Percentiles rank a stretch among this genome's conserved stretches.
These are phyloP conservation scores for Clupea harengus DNA, from an alignment of 2,113 vertebrate genomes.

Conservation along the genomic window DNA sequence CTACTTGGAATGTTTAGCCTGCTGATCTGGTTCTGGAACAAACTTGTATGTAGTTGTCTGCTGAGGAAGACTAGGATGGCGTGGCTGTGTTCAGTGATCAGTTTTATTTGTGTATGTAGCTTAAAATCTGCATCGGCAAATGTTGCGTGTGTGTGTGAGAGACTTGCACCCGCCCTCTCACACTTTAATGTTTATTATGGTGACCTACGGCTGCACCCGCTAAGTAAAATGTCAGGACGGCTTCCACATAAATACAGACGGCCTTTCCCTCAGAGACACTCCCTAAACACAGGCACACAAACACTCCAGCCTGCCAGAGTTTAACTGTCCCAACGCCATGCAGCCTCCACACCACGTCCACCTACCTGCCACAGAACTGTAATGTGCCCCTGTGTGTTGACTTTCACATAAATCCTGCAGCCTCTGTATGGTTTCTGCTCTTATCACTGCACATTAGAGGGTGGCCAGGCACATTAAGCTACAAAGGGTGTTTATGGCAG, in stretches of 20 bases:
- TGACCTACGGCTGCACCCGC: neutral
- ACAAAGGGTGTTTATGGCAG: neutral
- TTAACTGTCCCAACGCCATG: neutral
- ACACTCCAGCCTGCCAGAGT: neutral
- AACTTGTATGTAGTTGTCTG: too few relatives aligned
- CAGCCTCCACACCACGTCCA: neutral
- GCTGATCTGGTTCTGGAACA: too few relatives aligned
- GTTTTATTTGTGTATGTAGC: too few relatives aligned
- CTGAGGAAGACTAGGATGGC: too few relatives aligned
- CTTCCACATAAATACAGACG: slow-evolving; percentile 2
- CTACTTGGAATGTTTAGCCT: too few relatives aligned
- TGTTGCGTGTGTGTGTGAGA: neutral
- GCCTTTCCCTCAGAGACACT: neutral
- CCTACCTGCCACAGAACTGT: neutral
- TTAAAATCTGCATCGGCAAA: too few relatives aligned
- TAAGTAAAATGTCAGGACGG: slow-evolving; percentile 11
- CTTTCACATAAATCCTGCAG: neutral
- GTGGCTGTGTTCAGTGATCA: too few relatives aligned
- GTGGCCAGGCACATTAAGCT: neutral
- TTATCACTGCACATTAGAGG: neutral
- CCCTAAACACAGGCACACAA: slow-evolving; percentile 15
- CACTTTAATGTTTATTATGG: neutral
- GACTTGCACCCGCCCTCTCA: neutral
- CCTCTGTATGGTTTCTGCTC: neutral
- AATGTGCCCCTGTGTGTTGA: neutral